A percentile compares a stretch with the other conserved stretches of the same genome.
Conservation (phyloP, 2,113 vertebrate species). For the Pipa parva region DNA sequence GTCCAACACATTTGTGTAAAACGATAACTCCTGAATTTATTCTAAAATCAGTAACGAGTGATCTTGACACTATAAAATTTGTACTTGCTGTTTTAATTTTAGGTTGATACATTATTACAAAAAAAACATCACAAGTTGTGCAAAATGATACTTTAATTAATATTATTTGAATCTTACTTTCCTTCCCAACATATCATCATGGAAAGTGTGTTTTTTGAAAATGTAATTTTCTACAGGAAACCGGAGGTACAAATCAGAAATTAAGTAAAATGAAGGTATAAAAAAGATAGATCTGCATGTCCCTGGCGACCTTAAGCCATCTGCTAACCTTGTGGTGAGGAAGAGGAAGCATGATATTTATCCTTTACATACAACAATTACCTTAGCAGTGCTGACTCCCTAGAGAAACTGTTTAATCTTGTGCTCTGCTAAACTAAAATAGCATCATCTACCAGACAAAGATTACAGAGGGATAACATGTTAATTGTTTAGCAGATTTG, state of each 20-base stretch:
- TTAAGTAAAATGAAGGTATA: slow-evolving; percentile 42
- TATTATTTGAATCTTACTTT: background rate
- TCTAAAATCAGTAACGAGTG: too few relatives aligned
- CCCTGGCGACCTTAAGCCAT: slow-evolving; percentile 40
- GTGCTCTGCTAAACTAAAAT: slow-evolving; percentile 17
- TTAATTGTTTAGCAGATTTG: background rate
- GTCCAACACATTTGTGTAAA: too few relatives aligned
- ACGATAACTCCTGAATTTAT: too few relatives aligned
- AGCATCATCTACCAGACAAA: slow-evolving; percentile 19
- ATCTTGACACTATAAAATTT: too few relatives aligned
- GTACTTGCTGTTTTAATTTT: too few relatives aligned
- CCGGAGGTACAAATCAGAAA: slow-evolving; percentile 39
- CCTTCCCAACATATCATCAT: background rate
- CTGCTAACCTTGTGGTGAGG: slow-evolving; percentile 39
- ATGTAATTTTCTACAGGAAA: slow-evolving; percentile 41
- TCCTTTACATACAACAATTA: slow-evolving; percentile 42
- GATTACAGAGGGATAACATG: slow-evolving; percentile 2
- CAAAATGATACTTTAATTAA: background rate
- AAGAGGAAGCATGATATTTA: slow-evolving; percentile 41
- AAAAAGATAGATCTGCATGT: slow-evolving; percentile 34
- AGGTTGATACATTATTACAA: too few relatives aligned
- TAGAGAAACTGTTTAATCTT: slow-evolving; percentile 20
- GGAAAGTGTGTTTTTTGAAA: slow-evolving; percentile 30
- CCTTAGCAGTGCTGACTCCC: slow-evolving; percentile 32
- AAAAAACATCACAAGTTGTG: too few relatives aligned